Evolutionary conservation across 2,888 invertebrate genomes (phyloP), one percentile per base, ranked within the genome.

Genomic region (Chalcosyrphus nemorum): DNA sequence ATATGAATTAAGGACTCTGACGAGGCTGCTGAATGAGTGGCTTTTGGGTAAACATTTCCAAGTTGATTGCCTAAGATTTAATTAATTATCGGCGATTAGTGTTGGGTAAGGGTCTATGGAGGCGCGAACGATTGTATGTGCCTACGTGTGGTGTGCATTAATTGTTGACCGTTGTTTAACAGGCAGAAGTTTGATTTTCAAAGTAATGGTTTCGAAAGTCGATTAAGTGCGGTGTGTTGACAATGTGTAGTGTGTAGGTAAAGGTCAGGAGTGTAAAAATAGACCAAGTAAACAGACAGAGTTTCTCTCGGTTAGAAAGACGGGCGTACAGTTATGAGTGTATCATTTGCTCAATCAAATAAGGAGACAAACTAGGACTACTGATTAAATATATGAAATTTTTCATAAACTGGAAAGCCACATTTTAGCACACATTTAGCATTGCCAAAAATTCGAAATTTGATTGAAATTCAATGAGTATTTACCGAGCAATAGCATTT

Each of bases 1-100:
- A 77, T 81, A 75, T 65, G 65, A 81, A 76, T 71, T 71, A 76
- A 66, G 81, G 76, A 77, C 61, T 65, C 70, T 68, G 54, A 7
- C 57, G 32, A n/a, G n/a, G 41, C 29, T 54, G 32, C 15, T 17
- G 47, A 7, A 47, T 19, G 38, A 7, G 57, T 15, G 38, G 45
- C 45, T 47, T n/a, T 50, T 27, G 50, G 21, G 47, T 50, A 57
- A 66, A 66, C 19, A 63, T 45, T 71, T 65, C 13, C 57, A 50
- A 50, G 54, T 77, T 72, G 72, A 72, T 74, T 78, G 50, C 45
- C 32, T 78, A 32, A 74, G 82, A 68, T 74, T 77, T 82, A 65
- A 74, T 63, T 74, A 68, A 82, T 78, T 77, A 65, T 38, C 27
- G 47, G 45, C 65, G 35, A 66, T 76, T 76, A 66, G 21, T n/a